These are phyloP conservation scores for Cochlearius cochlearius DNA, from an alignment of 2,113 vertebrate species.

Conservation along the genomic window DNA sequence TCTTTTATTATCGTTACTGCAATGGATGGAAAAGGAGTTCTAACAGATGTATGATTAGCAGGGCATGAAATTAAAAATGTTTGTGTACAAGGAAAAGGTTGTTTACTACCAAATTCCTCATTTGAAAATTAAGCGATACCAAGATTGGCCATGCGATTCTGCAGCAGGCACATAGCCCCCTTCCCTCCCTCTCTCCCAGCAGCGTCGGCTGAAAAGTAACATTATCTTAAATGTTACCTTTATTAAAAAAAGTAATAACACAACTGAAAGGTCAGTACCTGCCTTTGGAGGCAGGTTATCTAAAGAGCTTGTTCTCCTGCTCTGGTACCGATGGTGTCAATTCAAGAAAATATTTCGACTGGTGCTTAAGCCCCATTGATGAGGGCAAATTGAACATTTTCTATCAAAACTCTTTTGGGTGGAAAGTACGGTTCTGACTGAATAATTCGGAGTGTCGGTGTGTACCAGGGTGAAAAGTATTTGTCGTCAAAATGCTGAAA, in stretches of 20 bases:
- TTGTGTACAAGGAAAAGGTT: conserved; percentile 68
- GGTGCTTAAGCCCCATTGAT: neutral
- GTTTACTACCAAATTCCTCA: conserved; percentile 69
- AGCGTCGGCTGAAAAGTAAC: neutral
- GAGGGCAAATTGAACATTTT: neutral
- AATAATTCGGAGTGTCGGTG: neutral
- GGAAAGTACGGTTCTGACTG: conserved; percentile 7
- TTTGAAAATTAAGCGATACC: conserved; percentile 61
- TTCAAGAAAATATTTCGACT: conserved; percentile 2
- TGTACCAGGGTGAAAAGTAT: neutral
- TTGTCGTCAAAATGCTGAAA: neutral
- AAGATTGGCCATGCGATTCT: neutral
- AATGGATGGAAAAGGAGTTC: conserved; percentile 55
- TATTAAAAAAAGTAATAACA: neutral
- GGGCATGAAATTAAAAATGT: conserved; percentile 79
- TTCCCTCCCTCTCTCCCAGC: neutral
- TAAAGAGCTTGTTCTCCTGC: neutral
- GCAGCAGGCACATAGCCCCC: neutral
- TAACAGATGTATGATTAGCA: conserved; percentile 79
- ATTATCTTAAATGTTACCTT: neutral
- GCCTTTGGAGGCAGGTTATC: neutral
- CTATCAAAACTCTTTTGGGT: neutral
- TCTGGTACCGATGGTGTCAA: neutral
- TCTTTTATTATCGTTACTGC: conserved; percentile 48
- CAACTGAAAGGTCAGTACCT: conserved; percentile 1